Evolutionary conservation across 2,888 invertebrate species (phyloP), one percentile per base, ranked within the genome.

Genomic region (Pseudococcus jackbeardsleyi): DNA sequence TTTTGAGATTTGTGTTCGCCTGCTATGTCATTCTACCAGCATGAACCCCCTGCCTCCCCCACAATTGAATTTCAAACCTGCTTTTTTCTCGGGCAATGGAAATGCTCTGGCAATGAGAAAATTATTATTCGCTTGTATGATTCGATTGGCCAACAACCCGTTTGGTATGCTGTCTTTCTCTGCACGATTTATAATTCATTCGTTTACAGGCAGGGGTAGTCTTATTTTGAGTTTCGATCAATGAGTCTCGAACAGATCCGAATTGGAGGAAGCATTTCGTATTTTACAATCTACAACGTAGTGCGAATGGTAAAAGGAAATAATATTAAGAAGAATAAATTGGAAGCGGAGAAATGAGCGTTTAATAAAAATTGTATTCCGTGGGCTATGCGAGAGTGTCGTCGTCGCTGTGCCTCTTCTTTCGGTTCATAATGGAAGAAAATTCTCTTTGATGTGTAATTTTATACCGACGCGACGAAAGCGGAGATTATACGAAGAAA

Each of bases 361-460:
- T 50, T 50, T 50, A 50, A 50, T 50, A 50, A 50, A 17, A 50
- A 50, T 50, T 50, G 50, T 50, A 33, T 33, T 33, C 26, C 26
- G 26, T 33, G 26, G 26, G 26, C 26, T 3, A 33, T 33, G 26
- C 26, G 26, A 33, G 26, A n/a, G n/a, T n/a, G 46, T 50, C 59
- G 19, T 59, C 6, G 59, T 19, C 59, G 59, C 19, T 19, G 59
- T 19, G 59, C 19, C 26, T 33, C 26, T 33, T 19, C 19, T 59
- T 59, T n/a, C 8, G 59, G n/a, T n/a, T 11, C n/a, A 59, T 59
- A 59, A 59, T 59, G 59, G 59, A 59, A n/a, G 59, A 59, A 59
- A 59, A 59, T 59, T 59, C 59, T 59, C 59, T 59, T 59, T 59
- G 59, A 59, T 59, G 19, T 19, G 19, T 59, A 59, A 59, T 59